Base-by-base conservation (phyloP, 1,140 invertebrate genomes). In the Drosophila neocordata region DNA sequence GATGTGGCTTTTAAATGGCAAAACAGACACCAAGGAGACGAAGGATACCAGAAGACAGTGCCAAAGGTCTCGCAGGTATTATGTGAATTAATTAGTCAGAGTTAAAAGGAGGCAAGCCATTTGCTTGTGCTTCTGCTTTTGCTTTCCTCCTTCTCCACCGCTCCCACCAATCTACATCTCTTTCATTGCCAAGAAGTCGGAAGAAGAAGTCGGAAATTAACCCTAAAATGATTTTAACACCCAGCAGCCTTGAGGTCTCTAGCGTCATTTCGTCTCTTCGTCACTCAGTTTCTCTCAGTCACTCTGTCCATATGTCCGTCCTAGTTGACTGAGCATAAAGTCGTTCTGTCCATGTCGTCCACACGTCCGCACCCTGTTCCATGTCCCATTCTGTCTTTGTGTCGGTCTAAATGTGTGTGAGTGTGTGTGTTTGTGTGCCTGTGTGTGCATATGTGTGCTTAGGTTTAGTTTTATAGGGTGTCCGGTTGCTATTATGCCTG, bases 161-260 rank as follows among this genome's bases (percentile, higher is more conserved):
- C 65, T 9, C 9, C n/a, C 27, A 24, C 37, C 41, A 15, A 24
- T 41, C 11, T 60, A 18, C n/a, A 38, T 63, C 60, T 38, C 37
- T 13, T 38, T n/a, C 37, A n/a, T n/a, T 38, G 15, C 41, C 41
- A 71, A 65, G 62, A 55, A 73, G 61, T 68, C 83, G 79, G 79
- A 82, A 87, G 41, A 70, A 65, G 62, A 53, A 70, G 60, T 68
- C 83, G 79, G 79, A 83, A 87, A 78, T 79, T 64, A 87, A 79
- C 79, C 83, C 83, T 78, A 73, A 88, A 87, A 82, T 71, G 67
- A 78, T 81, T 85, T 89, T 62, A 83, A 83, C 84, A 77, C 79
- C 88, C 53, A 13, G 11, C 13, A 2, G 24, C n/a, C 24, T 15
- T 4, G 5, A n/a, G 15, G 37, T 38, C 13, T 82, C 81, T 81